phyloP scores from a whole-genome alignment of 2,113 vertebrate species.

The mouse (Mus musculus) region GRCm39 chr15:13263501-13264000 shows the following conservation, averaged over 20 bases:
- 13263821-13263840: not conserved
- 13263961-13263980: conserved; percentile 36
- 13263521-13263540: not conserved
- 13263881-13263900: not conserved
- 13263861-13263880: conserved; percentile 56
- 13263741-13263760: conserved; percentile 72
- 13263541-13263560: conserved; percentile 63
- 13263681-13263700: conserved; percentile 83
- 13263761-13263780: conserved; percentile 59
- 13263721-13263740: conserved; percentile 77
- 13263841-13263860: conserved; percentile 59
- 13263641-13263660: conserved; percentile 76
- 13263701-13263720: conserved; percentile 78
- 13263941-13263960: conserved; percentile 55
- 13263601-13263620: conserved; percentile 70
- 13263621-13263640: conserved; percentile 74
- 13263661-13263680: conserved; percentile 77
- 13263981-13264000: conserved; percentile 2
- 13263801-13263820: conserved; percentile 57
- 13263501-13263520: not conserved
- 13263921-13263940: conserved; percentile 2
- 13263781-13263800: not conserved
- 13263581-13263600: conserved; percentile 63
- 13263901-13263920: conserved; percentile 52
- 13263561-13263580: conserved; percentile 76